Percentiles rank a stretch among this genome's conserved stretches.
Conservation (phyloP, 2,888 invertebrate genomes). For the Osedax fenrisi region DNA sequence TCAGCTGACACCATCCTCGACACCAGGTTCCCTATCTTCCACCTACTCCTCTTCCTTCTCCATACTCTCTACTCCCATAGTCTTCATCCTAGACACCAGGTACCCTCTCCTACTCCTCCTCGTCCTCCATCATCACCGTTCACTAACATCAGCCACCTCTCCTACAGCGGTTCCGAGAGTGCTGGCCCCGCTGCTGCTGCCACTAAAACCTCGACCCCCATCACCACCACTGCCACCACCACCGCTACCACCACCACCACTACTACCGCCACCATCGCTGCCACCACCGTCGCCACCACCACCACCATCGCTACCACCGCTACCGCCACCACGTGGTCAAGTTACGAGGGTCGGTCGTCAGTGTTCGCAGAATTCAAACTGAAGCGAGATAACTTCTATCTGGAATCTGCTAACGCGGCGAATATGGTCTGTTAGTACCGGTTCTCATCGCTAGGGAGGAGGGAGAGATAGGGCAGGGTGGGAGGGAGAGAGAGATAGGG, state of each 20-base stretch:
- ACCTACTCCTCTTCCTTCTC: background rate
- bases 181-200: background rate
- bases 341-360: background rate
- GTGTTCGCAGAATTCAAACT: background rate
- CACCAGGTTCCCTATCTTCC: slow-evolving; percentile 17
- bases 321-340: background rate
- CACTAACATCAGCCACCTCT: slow-evolving; percentile 3
- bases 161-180: background rate
- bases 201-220: background rate
- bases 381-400: background rate
- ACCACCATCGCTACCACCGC: background rate
- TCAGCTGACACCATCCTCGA: slow-evolving; percentile 4
- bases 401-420: too few relatives aligned
- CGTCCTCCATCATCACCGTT: slow-evolving; percentile 13
- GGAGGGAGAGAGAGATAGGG: too few relatives aligned
- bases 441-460: too few relatives aligned
- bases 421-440: too few relatives aligned
- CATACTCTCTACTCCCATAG: background rate
- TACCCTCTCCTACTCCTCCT: slow-evolving; percentile 15
- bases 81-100: background rate
- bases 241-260: too few relatives aligned
- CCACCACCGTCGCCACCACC: background rate
- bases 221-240: background rate
- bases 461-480: too few relatives aligned
- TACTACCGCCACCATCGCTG: background rate